These are phyloP conservation scores for Columbina picui DNA, from an alignment of 2,113 vertebrate genomes.

Conservation along the genomic window DNA sequence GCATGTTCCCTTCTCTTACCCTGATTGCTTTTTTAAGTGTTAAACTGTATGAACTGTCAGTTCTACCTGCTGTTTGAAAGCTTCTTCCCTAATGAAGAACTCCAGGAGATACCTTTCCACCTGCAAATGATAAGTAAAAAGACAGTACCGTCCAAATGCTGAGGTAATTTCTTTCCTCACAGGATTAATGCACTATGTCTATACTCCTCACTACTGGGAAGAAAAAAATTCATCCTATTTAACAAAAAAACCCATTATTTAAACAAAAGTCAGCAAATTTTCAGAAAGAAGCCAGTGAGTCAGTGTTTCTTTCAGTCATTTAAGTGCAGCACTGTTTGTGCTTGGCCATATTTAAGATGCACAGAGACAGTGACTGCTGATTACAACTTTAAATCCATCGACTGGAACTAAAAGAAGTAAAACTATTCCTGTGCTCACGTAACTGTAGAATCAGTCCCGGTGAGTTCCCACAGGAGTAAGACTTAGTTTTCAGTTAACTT, in stretches of 20 bases:
- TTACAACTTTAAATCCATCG: not conserved
- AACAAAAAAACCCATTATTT: not conserved
- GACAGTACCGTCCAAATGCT: not conserved
- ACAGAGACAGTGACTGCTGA: not conserved
- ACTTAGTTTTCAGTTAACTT: not conserved
- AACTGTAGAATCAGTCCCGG: not conserved
- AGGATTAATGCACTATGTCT: not conserved
- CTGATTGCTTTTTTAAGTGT: not conserved
- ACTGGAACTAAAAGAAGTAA: not conserved
- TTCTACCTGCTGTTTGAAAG: conserved; percentile 37
- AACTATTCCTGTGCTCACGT: not conserved
- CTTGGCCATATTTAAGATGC: not conserved
- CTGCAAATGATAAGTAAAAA: not conserved
- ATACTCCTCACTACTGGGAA: not conserved
- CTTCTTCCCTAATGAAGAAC: not conserved
- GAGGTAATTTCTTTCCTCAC: not conserved
- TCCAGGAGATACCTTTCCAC: not conserved
- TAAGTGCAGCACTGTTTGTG: not conserved
- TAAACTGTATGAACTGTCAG: conserved; percentile 22
- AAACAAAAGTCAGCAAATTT: not conserved
- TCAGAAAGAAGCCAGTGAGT: not conserved
- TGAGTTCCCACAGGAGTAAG: not conserved
- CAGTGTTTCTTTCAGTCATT: not conserved
- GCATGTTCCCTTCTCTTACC: conserved; percentile 47
- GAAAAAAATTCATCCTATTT: not conserved